phyloP scores from a whole-genome alignment of 2,113 vertebrate species.

The Bolborhynchus lineola region DNA sequence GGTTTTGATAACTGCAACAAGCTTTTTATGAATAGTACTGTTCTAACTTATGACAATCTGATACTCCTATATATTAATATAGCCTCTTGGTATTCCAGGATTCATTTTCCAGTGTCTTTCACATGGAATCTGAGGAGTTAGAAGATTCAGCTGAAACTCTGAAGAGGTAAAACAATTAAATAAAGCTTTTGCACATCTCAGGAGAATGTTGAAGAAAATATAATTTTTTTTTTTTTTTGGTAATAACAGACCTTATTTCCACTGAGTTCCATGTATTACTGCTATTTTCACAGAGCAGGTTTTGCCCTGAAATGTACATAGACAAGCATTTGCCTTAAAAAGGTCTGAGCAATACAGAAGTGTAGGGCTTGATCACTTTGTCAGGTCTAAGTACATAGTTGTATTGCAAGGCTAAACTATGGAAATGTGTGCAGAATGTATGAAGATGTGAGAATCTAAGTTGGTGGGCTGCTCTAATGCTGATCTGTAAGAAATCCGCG shows the following conservation, averaged over 20 bases:
- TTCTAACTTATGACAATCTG: not conserved
- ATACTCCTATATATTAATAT: not conserved
- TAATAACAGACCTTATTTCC: not conserved
- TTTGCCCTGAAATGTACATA: not conserved
- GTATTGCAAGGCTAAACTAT: not conserved
- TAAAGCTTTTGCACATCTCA: not conserved
- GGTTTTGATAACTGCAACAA: not conserved
- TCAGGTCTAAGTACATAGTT: not conserved
- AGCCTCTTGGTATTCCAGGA: conserved; percentile 78
- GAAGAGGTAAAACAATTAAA: conserved; percentile 81
- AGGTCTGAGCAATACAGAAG: not conserved
- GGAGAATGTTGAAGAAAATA: not conserved
- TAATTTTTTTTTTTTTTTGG: not conserved
- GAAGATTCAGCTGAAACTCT: conserved; percentile 73
- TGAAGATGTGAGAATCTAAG: not conserved
- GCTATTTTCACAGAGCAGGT: not conserved
- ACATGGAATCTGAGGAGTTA: conserved; percentile 92
- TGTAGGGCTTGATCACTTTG: not conserved
- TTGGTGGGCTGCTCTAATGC: not conserved
- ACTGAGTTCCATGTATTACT: not conserved
- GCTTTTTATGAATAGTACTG: not conserved
- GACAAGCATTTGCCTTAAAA: not conserved
- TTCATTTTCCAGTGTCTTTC: conserved; percentile 94
- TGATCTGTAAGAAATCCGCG: not conserved
- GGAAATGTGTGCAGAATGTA: not conserved